These are phyloP conservation scores for Sceloporus undulatus DNA, from an alignment of 2,113 vertebrate species.

Conservation along the genomic window DNA sequence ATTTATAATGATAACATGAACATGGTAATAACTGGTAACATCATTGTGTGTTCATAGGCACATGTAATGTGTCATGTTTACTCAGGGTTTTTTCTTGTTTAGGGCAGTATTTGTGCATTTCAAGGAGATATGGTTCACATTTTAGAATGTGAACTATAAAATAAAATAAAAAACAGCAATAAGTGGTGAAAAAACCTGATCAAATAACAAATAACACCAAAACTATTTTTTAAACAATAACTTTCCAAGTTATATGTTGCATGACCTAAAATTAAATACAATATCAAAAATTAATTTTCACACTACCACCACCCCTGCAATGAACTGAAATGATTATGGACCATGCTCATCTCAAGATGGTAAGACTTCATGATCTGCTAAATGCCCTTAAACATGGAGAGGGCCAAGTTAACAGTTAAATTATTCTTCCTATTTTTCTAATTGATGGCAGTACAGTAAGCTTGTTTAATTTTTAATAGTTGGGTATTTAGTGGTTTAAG, in stretches of 20 bases:
- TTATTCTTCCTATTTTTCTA: slow-evolving; percentile 21
- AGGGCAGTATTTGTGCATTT: no score
- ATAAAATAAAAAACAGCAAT: no score
- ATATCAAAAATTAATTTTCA: slow-evolving; percentile 7
- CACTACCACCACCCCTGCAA: neutral
- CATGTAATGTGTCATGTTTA: no score
- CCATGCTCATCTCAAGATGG: slow-evolving; percentile 29
- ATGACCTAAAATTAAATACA: slow-evolving; percentile 14
- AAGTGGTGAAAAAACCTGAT: no score
- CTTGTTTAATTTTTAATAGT: slow-evolving; percentile 49
- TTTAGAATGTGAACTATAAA: no score
- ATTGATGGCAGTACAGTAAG: neutral
- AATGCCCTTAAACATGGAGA: slow-evolving; percentile 6
- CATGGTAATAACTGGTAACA: no score
- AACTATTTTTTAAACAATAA: no score
- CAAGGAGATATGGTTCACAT: no score
- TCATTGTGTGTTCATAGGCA: no score
- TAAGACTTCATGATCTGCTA: neutral
- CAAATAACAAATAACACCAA: no score
- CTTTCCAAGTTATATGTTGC: neutral
- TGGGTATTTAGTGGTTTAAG: slow-evolving; percentile 44
- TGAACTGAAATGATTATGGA: slow-evolving; percentile 33
- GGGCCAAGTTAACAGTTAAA: slow-evolving; percentile 44
- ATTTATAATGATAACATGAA: no score
- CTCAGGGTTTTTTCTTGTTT: no score